These are phyloP conservation scores for Lepidochrysops patricia DNA, from an alignment of 2,888 invertebrate species.

Conservation along the genomic window DNA sequence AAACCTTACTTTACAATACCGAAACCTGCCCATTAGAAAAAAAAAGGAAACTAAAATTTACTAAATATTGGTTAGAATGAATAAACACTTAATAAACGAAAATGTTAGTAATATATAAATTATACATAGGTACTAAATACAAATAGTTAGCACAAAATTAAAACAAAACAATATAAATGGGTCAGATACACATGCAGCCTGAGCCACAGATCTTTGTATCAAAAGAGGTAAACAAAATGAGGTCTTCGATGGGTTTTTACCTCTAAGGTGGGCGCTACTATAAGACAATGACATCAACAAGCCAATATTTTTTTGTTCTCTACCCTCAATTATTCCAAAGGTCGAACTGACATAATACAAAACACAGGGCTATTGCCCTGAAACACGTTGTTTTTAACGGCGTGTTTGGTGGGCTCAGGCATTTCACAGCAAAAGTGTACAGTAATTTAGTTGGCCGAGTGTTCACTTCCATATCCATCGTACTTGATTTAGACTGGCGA, in stretches of 20 bases:
- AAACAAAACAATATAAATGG: constrained; percentile 46
- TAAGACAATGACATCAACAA: not conserved
- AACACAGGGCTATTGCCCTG: not conserved
- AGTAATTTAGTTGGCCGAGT: constrained; percentile 11
- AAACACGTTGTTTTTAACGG: not conserved
- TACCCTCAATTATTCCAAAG: not conserved
- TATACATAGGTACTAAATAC: constrained; percentile 63
- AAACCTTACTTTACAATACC: constrained; percentile 74
- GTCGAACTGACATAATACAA: not conserved
- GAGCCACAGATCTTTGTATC: constrained; percentile 5
- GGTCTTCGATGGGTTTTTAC: not conserved
- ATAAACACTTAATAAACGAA: constrained; percentile 47
- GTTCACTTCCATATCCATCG: not conserved
- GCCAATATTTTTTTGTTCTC: not conserved
- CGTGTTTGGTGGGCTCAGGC: constrained; percentile 2
- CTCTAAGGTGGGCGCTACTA: not conserved
- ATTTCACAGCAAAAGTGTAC: constrained; percentile 7
- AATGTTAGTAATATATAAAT: constrained; percentile 61
- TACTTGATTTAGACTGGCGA: not conserved
- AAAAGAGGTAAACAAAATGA: not conserved
- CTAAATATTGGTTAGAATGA: constrained; percentile 48
- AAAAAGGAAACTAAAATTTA: constrained; percentile 49
- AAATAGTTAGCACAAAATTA: constrained; percentile 47
- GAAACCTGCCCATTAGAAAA: constrained; percentile 71
- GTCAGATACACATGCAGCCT: constrained; percentile 33